phyloP scores from a whole-genome alignment of 2,888 invertebrate species.

The Nematopogon swammerdamellus region DNA sequence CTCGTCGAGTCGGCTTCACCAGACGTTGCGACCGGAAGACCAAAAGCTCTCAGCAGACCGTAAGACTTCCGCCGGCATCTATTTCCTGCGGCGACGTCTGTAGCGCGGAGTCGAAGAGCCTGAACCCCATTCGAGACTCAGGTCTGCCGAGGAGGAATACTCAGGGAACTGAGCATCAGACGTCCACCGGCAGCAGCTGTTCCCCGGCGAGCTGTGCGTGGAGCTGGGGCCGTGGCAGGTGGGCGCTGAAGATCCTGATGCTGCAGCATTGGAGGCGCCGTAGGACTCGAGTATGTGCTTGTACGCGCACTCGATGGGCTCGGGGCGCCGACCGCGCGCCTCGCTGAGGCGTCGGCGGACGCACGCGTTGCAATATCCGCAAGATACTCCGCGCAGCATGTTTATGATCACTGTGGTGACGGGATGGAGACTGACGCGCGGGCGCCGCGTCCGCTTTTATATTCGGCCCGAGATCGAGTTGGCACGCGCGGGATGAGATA shows the following conservation, averaged over 20 bases:
- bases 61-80: constrained; percentile 9
- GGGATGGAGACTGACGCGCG: neutral
- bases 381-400: constrained; percentile 30
- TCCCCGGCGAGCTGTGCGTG: constrained; percentile 27
- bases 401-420: neutral
- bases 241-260: neutral
- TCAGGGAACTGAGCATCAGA: constrained; percentile 49
- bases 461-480: neutral
- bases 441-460: neutral
- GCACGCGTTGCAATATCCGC: constrained; percentile 48
- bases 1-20: too few species aligned
- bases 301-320: constrained; percentile 44
- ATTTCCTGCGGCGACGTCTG: constrained; percentile 37
- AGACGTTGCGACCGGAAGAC: too few species aligned
- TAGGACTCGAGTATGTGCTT: constrained; percentile 50
- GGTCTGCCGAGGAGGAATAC: constrained; percentile 39
- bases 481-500: neutral
- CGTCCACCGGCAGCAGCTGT: constrained; percentile 45
- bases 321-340: constrained; percentile 40
- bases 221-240: constrained; percentile 18
- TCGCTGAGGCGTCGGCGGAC: constrained; percentile 37
- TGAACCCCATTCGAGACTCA: constrained; percentile 46
- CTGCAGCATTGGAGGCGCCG: constrained; percentile 18
- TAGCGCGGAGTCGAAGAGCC: constrained; percentile 29
- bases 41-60: too few species aligned